A percentile compares a stretch with the other conserved stretches of the same genome.
phyloP scores from a whole-genome alignment of 2,888 invertebrate species.

The Notocelia uddmanniana region DNA sequence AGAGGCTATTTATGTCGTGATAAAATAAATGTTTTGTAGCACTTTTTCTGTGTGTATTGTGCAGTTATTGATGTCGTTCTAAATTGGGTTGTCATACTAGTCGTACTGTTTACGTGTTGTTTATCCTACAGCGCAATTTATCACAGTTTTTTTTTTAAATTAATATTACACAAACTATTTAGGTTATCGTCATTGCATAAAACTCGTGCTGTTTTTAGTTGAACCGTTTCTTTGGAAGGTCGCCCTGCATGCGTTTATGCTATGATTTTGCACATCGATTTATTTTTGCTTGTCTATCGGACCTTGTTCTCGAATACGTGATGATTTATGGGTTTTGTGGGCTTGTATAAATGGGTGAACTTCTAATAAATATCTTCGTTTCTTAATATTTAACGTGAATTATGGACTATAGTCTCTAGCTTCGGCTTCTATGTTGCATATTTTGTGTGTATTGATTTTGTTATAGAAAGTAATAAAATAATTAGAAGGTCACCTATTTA shows the following conservation, averaged over 20 bases:
- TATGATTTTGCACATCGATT: slow-evolving; percentile 60
- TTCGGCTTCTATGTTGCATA: not conserved
- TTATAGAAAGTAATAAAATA: not conserved
- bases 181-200: not conserved
- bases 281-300: slow-evolving; percentile 74
- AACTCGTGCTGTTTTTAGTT: not conserved
- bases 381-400: no score
- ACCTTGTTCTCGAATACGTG: slow-evolving; percentile 61
- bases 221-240: slow-evolving; percentile 41
- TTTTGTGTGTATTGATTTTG: not conserved
- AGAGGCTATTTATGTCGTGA: no score
- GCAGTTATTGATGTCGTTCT: not conserved
- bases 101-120: not conserved
- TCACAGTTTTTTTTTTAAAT: not conserved
- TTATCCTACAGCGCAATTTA: not conserved
- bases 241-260: slow-evolving; percentile 59
- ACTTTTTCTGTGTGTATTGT: not conserved
- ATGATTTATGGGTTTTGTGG: not conserved
- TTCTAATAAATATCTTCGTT: not conserved
- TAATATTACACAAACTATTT: not conserved
- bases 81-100: not conserved
- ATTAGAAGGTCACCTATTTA: slow-evolving; percentile 25
- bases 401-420: no score
- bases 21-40: no score
- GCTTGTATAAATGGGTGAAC: slow-evolving; percentile 10